phyloP scores from a whole-genome alignment of 2,113 vertebrate species.

The Greenwoodochromis staneri region DNA sequence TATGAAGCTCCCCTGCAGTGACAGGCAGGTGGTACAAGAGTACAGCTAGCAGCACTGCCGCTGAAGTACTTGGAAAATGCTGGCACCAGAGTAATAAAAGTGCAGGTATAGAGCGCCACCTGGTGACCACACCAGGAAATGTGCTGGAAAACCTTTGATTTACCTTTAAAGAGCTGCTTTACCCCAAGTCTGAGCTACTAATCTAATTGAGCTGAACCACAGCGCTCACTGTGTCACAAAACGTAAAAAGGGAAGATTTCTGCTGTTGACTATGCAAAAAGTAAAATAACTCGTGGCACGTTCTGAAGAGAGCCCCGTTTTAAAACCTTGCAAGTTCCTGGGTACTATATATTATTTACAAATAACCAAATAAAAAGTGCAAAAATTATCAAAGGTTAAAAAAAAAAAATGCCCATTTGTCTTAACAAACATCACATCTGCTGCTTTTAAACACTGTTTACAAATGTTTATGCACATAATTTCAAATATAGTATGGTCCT shows the following conservation, averaged over 20 bases:
- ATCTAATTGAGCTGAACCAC: not conserved
- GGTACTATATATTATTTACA: slow-evolving; percentile 52
- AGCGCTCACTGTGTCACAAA: not conserved
- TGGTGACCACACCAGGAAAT: slow-evolving; percentile 11
- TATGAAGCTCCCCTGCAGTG: not conserved
- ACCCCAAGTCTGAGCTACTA: not conserved
- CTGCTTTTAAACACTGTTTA: slow-evolving; percentile 50
- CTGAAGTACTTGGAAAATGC: not conserved
- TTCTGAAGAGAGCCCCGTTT: not conserved
- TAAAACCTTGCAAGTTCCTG: not conserved
- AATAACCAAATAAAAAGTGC: slow-evolving; percentile 53
- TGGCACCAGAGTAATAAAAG: not conserved
- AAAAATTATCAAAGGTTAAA: slow-evolving; percentile 55
- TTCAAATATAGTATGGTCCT: slow-evolving; percentile 39
- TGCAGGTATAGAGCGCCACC: slow-evolving; percentile 43
- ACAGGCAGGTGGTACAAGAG: not conserved
- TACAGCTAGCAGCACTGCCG: not conserved
- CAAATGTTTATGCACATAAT: slow-evolving; percentile 51
- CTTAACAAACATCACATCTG: slow-evolving; percentile 37
- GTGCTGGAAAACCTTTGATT: not conserved
- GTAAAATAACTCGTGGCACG: not conserved
- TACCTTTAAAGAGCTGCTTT: not conserved
- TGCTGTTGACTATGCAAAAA: not conserved
- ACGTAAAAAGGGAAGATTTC: not conserved
- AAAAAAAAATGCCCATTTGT: slow-evolving; percentile 55